Conservation (phyloP, 2,797 vertebrate genomes). For the Melanotaenia nigrans region DNA sequence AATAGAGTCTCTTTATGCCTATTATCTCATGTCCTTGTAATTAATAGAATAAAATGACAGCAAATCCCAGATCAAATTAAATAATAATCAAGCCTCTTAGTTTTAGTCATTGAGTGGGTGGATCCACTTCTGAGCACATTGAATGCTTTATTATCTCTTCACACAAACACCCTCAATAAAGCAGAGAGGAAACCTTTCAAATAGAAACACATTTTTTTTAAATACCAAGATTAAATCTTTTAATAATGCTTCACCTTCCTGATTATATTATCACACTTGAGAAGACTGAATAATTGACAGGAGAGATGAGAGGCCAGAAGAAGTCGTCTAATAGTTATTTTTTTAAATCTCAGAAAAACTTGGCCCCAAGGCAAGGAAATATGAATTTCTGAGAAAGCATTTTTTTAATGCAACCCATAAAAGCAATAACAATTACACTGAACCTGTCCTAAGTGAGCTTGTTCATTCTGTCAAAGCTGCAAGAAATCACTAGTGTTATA, state of each 20-base stretch:
- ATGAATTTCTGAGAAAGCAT: conserved; percentile 14
- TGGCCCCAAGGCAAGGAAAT: not conserved
- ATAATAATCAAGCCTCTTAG: conserved; percentile 46
- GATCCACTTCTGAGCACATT: conserved; percentile 30
- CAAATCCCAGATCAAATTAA: conserved; percentile 51
- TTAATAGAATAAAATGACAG: conserved; percentile 58
- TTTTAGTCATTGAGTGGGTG: conserved; percentile 36
- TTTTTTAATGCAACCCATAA: conserved; percentile 16
- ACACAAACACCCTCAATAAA: conserved; percentile 8
- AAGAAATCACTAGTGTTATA: not conserved
- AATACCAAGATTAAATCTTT: conserved; percentile 6
- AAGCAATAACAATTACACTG: conserved; percentile 20
- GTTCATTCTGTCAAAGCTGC: conserved; percentile 16
- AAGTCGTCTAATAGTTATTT: conserved; percentile 1
- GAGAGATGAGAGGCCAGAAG: not conserved
- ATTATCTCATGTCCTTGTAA: conserved; percentile 49
- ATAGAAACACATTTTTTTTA: conserved; percentile 16
- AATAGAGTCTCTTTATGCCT: conserved; percentile 15
- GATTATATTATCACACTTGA: conserved; percentile 25
- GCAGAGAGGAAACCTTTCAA: conserved; percentile 27
- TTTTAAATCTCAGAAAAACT: not conserved
- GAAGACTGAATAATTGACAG: conserved; percentile 11
- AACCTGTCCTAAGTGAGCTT: conserved; percentile 4
- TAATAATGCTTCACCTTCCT: not conserved
- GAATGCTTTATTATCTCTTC: conserved; percentile 14